These are phyloP conservation scores for Latrodectus hesperus DNA, from an alignment of 2,888 invertebrate genomes.

Conservation along the genomic window DNA sequence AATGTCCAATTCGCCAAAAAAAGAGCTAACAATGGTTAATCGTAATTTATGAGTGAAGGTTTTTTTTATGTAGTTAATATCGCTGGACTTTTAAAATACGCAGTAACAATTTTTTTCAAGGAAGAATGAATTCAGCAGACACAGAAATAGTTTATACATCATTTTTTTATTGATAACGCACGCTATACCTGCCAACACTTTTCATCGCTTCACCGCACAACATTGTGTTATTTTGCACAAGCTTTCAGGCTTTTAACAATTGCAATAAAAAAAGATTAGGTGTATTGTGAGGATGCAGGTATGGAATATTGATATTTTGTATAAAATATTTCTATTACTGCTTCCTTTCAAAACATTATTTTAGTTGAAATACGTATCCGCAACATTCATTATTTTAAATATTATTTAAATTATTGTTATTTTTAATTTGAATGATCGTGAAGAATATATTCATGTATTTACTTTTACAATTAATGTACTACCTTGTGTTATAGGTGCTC, in stretches of 20 bases:
- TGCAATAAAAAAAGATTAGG: neutral
- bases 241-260: neutral
- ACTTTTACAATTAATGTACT: too few species aligned
- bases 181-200: slow-evolving; percentile 7
- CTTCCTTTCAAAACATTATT: too few species aligned
- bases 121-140: slow-evolving; percentile 34
- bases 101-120: slow-evolving; percentile 54
- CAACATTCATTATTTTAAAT: too few species aligned
- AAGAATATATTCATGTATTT: too few species aligned
- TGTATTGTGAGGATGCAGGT: neutral
- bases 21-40: slow-evolving; percentile 59
- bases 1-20: slow-evolving; percentile 17
- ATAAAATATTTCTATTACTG: neutral
- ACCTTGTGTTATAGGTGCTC: too few species aligned
- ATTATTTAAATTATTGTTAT: too few species aligned
- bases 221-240: neutral
- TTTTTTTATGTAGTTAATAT: slow-evolving; percentile 68
- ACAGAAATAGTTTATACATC: slow-evolving; percentile 29
- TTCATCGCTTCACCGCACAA: neutral
- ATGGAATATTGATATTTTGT: neutral
- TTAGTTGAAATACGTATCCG: too few species aligned
- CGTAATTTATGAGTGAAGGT: slow-evolving; percentile 52
- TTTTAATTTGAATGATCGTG: too few species aligned
- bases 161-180: slow-evolving; percentile 34
- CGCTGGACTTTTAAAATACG: slow-evolving; percentile 43